Percentiles rank a stretch among this genome's conserved stretches.
Conservation (phyloP, 2,888 invertebrate genomes). For the Malthinus flaveolus region DNA sequence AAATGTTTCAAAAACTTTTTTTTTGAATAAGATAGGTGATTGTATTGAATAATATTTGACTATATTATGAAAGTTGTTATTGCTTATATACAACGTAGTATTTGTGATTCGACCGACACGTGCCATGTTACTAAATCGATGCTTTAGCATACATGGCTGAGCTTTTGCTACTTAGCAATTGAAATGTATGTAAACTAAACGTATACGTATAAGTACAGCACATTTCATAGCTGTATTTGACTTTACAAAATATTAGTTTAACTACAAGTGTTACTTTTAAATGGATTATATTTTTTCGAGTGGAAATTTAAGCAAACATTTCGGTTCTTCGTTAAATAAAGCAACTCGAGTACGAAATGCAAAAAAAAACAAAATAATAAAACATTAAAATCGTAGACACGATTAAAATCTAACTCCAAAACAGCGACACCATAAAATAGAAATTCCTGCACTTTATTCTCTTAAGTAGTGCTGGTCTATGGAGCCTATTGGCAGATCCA, state of each 20-base stretch:
- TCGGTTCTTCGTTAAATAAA: too few species aligned
- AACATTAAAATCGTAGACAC: too few species aligned
- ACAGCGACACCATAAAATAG: too few species aligned
- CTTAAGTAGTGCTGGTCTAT: too few species aligned
- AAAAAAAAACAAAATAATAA: too few species aligned
- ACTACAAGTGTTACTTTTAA: constrained; percentile 17
- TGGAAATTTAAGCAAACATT: not conserved
- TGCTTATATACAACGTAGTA: constrained; percentile 12
- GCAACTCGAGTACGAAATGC: too few species aligned
- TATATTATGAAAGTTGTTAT: constrained; percentile 7
- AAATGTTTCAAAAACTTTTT: too few species aligned
- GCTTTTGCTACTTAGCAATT: constrained; percentile 24
- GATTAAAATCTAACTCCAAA: too few species aligned
- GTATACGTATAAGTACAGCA: constrained; percentile 23
- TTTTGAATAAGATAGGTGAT: too few species aligned
- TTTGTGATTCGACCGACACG: constrained; percentile 13
- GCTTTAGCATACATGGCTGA: constrained; percentile 24
- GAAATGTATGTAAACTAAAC: constrained; percentile 26
- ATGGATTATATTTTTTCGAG: constrained; percentile 12
- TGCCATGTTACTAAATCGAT: constrained; percentile 11
- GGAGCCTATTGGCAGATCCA: too few species aligned
- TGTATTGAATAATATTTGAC: not conserved
- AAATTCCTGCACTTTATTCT: too few species aligned
- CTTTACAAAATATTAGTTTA: constrained; percentile 23
- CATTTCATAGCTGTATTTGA: constrained; percentile 14